phyloP scores from a whole-genome alignment of 2,113 vertebrate species.

The Tonatia bakeri region DNA sequence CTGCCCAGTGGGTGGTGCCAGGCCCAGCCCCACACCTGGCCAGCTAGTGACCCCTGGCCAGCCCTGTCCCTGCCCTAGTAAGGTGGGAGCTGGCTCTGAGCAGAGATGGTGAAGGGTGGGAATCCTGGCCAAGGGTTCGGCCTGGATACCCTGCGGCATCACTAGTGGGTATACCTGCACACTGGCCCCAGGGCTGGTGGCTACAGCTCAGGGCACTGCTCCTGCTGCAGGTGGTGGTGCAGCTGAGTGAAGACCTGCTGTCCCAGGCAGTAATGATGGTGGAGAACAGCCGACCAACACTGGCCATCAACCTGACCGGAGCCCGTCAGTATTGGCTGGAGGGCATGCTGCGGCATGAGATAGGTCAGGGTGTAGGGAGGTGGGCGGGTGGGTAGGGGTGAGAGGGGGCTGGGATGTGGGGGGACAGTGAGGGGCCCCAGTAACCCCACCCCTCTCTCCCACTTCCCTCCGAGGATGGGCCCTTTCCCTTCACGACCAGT shows the following conservation, averaged over 20 bases:
- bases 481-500: slow-evolving; percentile 14
- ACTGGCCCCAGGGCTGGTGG: background rate
- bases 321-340: slow-evolving; percentile 97
- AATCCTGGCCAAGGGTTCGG: background rate
- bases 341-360: slow-evolving; percentile 97
- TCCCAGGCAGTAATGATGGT: slow-evolving; percentile 98
- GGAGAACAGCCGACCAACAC: slow-evolving; percentile 93
- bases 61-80: background rate
- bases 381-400: background rate
- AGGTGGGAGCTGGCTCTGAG: slow-evolving; percentile 16
- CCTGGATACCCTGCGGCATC: background rate
- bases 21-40: background rate
- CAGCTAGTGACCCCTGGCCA: background rate
- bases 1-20: background rate
- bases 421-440: background rate
- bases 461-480: background rate
- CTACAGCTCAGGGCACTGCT: background rate
- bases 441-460: background rate
- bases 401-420: background rate
- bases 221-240: slow-evolving; percentile 90
- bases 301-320: slow-evolving; percentile 94
- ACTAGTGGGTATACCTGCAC: background rate
- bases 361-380: slow-evolving; percentile 83
- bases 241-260: slow-evolving; percentile 93
- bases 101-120: background rate